phyloP scores from a whole-genome alignment of 1,140 invertebrate species.

The Drosophila pachea region DNA sequence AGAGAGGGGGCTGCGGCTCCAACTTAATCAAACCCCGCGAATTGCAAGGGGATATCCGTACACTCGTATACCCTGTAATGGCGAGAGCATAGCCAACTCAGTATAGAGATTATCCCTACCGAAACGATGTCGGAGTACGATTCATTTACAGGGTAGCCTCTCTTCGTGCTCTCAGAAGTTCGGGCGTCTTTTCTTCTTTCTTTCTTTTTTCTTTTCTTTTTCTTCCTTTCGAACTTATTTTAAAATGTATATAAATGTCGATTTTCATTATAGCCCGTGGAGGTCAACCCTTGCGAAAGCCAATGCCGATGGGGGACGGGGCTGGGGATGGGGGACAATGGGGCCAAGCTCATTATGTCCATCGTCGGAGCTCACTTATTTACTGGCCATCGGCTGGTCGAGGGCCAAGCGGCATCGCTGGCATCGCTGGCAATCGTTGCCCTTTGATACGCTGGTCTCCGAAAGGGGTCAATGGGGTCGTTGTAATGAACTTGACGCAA shows the following conservation, averaged over 20 bases:
- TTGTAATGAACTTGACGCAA: background rate
- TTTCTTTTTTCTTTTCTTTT: conserved; percentile 15
- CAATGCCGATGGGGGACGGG: background rate
- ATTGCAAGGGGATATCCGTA: too few species aligned
- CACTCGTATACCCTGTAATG: too few species aligned
- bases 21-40: too few species aligned
- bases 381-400: conserved; percentile 28
- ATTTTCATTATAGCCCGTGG: conserved; percentile 62
- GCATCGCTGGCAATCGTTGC: conserved; percentile 1
- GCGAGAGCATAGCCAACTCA: too few species aligned
- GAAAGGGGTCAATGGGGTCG: background rate
- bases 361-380: conserved; percentile 35
- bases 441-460: background rate
- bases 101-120: too few species aligned
- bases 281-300: conserved; percentile 49
- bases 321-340: background rate
- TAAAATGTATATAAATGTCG: conserved; percentile 73
- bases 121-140: too few species aligned
- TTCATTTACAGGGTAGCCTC: background rate
- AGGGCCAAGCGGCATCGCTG: background rate
- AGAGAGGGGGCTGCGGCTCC: background rate
- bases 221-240: conserved; percentile 40
- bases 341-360: conserved; percentile 40
- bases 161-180: background rate
- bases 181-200: too few species aligned